Percentiles rank a stretch among this genome's conserved stretches.
Evolutionary conservation across 92 coral and sea anemone species (phyloP).

Genomic region (Phymanthus crucifer): DNA sequence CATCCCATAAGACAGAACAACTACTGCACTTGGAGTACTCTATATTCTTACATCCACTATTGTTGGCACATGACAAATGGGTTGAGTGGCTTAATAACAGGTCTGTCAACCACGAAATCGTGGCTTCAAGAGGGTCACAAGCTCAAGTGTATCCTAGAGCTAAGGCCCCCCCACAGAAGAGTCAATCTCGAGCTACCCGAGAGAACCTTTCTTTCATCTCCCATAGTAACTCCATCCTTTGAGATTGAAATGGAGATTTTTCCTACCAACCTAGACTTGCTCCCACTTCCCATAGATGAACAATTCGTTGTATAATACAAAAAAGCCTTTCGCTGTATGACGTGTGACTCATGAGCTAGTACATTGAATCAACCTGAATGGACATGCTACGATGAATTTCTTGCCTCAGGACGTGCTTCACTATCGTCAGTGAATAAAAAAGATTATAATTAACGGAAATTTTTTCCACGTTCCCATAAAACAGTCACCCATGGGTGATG

Average conservation of each 20-base stretch:
- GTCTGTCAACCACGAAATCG: slow-evolving; percentile 41
- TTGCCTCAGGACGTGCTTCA: slow-evolving; percentile 10
- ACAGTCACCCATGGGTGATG: slow-evolving; percentile 10
- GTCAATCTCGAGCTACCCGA: neutral
- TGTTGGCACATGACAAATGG: slow-evolving; percentile 20
- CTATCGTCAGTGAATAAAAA: neutral
- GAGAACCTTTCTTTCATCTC: slow-evolving; percentile 10
- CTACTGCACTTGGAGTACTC: slow-evolving; percentile 16
- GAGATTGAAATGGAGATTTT: slow-evolving; percentile 4
- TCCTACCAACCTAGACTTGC: slow-evolving; percentile 6
- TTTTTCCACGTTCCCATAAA: slow-evolving; percentile 3
- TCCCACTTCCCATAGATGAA: neutral
- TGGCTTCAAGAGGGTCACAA: slow-evolving; percentile 43
- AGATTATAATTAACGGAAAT: neutral
- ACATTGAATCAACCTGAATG: neutral
- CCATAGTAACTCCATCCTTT: slow-evolving; percentile 13
- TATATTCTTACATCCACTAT: slow-evolving; percentile 12
- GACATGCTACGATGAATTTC: neutral
- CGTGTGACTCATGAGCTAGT: neutral
- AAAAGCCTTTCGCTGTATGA: neutral
- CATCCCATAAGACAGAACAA: slow-evolving; percentile 10
- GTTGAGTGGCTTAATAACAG: slow-evolving; percentile 33
- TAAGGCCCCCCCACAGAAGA: slow-evolving; percentile 18
- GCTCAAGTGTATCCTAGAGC: slow-evolving; percentile 25
- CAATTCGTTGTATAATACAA: slow-evolving; percentile 7